Evolutionary conservation across 2,888 invertebrate genomes (phyloP).

Genomic region (Drosophila fulvimacula): DNA sequence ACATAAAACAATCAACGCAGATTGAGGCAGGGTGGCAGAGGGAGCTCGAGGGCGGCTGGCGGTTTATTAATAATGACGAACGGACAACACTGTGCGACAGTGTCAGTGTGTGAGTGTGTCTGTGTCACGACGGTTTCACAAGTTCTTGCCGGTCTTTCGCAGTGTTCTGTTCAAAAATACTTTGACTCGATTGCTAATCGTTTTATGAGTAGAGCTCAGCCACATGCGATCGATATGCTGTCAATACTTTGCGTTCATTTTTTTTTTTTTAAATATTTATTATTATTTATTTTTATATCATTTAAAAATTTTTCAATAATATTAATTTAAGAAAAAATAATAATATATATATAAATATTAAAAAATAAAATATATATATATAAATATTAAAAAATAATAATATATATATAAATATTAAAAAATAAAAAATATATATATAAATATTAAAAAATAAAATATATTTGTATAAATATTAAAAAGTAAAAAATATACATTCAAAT

Average conservation of each 20-base stretch:
- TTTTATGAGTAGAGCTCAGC: background rate
- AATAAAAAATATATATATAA: too few relatives aligned
- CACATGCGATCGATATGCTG: background rate
- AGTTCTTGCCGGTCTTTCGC: slow-evolving; percentile 11
- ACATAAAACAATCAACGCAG: slow-evolving; percentile 66
- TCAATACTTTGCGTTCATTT: slow-evolving; percentile 1
- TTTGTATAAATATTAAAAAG: too few relatives aligned
- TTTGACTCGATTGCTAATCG: slow-evolving; percentile 5
- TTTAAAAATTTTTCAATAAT: too few relatives aligned
- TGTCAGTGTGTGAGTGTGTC: slow-evolving; percentile 3
- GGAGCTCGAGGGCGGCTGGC: background rate
- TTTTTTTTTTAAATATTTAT: too few relatives aligned
- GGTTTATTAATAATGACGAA: slow-evolving; percentile 53
- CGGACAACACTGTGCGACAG: slow-evolving; percentile 3
- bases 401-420: too few relatives aligned
- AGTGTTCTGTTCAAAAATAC: slow-evolving; percentile 26
- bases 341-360: too few relatives aligned
- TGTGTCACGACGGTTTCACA: slow-evolving; percentile 52
- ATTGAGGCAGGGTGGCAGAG: background rate
- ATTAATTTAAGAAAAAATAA: too few relatives aligned
- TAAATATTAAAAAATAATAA: too few relatives aligned
- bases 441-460: too few relatives aligned
- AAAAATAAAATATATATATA: too few relatives aligned
- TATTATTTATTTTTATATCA: too few relatives aligned
- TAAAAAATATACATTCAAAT: too few relatives aligned